A percentile compares a stretch with the other conserved stretches of the same genome.
These are phyloP conservation scores for Aphelinus certus DNA, from an alignment of 1,140 invertebrate species.

Conservation along the genomic window DNA sequence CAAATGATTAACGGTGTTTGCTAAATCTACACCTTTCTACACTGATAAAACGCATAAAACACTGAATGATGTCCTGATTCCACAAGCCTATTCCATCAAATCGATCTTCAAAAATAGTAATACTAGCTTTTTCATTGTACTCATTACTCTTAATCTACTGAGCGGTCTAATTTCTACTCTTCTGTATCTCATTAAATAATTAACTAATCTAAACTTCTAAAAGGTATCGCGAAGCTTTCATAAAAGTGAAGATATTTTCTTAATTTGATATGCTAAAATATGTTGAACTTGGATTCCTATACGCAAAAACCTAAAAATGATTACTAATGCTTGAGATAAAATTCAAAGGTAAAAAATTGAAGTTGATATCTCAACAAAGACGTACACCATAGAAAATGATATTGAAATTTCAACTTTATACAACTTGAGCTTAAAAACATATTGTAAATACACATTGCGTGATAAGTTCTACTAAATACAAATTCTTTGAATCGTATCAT, in stretches of 20 bases:
- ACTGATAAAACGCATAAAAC: slow-evolving; percentile 8
- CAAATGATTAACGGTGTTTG: slow-evolving; percentile 23
- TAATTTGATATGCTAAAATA: slow-evolving; percentile 27
- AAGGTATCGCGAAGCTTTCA: slow-evolving; percentile 19
- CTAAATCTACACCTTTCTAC: slow-evolving; percentile 1
- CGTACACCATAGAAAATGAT: too few relatives aligned
- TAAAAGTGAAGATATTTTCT: slow-evolving; percentile 34
- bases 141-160: neutral
- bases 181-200: neutral
- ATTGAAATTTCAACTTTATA: too few relatives aligned
- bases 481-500: too few relatives aligned
- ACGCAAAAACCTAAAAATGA: slow-evolving; percentile 8
- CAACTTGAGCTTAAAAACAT: slow-evolving; percentile 31
- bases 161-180: slow-evolving; percentile 25
- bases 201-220: slow-evolving; percentile 21
- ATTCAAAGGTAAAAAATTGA: neutral
- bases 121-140: slow-evolving; percentile 20
- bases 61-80: slow-evolving; percentile 13
- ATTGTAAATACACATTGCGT: slow-evolving; percentile 17
- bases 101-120: neutral
- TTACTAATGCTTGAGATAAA: neutral
- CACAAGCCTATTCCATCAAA: slow-evolving; percentile 3
- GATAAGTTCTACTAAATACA: too few relatives aligned
- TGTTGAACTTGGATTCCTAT: slow-evolving; percentile 13
- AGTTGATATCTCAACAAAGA: too few relatives aligned